phyloP scores from a whole-genome alignment of 2,797 vertebrate genomes.

The Brotogeris chrysoptera region DNA sequence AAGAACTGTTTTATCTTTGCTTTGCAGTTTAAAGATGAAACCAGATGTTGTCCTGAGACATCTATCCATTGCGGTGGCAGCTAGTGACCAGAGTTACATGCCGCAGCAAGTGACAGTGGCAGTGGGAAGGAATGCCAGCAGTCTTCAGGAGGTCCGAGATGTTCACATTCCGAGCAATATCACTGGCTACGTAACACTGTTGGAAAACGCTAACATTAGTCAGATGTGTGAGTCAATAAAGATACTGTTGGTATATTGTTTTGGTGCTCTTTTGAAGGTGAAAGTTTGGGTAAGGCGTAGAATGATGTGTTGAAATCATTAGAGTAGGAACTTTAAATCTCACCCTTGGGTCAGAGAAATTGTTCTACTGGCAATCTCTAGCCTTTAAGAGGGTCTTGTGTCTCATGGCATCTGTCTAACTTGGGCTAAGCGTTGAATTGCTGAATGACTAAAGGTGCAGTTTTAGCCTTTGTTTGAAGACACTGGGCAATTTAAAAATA shows the following conservation, averaged over 20 bases:
- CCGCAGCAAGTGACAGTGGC: conserved; percentile 95
- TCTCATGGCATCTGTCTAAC: background rate
- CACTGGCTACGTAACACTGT: conserved; percentile 92
- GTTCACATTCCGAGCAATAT: conserved; percentile 96
- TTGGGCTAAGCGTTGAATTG: background rate
- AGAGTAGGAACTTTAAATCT: background rate
- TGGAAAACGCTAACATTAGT: conserved; percentile 96
- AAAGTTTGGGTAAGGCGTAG: background rate
- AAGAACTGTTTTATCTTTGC: background rate
- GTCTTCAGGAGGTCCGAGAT: conserved; percentile 92
- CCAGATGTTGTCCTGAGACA: conserved; percentile 92
- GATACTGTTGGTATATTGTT: background rate
- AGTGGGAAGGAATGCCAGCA: conserved; percentile 88
- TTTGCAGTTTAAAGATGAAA: conserved; percentile 92
- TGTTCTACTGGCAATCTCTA: background rate
- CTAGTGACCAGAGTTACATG: conserved; percentile 98
- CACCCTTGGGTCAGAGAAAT: background rate
- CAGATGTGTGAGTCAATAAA: conserved; percentile 89
- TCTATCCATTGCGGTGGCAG: conserved; percentile 91
- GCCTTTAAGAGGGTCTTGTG: background rate
- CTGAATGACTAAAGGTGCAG: background rate
- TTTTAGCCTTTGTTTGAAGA: background rate
- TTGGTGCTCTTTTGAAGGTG: background rate
- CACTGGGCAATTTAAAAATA: background rate
- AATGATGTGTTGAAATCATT: background rate